A percentile compares a stretch with the other conserved stretches of the same genome.
These are phyloP conservation scores for Vultur gryphus DNA, from an alignment of 2,797 vertebrate genomes.

Conservation along the genomic window DNA sequence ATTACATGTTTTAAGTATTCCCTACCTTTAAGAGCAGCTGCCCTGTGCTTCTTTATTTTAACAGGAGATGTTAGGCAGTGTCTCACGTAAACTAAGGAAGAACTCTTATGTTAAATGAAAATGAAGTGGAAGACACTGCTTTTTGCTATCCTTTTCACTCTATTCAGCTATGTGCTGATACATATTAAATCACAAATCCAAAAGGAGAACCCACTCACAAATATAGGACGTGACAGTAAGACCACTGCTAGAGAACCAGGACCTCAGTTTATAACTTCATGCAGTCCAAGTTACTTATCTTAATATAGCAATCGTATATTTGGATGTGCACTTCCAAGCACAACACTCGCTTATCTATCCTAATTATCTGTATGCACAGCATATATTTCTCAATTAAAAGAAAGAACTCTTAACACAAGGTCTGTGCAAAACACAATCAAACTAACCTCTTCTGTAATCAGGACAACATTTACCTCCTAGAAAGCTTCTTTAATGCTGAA, in stretches of 20 bases:
- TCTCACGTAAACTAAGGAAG: neutral
- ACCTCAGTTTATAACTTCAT: neutral
- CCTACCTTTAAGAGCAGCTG: slow-evolving; percentile 15
- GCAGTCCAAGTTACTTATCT: neutral
- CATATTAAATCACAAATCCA: neutral
- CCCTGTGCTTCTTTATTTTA: neutral
- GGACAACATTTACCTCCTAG: slow-evolving; percentile 26
- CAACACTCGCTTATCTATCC: neutral
- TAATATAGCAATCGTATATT: neutral
- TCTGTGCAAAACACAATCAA: slow-evolving; percentile 30
- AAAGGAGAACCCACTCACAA: neutral
- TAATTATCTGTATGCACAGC: slow-evolving; percentile 10
- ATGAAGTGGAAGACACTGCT: neutral
- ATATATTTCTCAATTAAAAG: neutral
- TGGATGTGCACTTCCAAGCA: neutral
- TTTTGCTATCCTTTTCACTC: neutral
- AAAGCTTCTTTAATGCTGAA: slow-evolving; percentile 22
- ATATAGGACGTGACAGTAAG: neutral
- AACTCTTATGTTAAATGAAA: neutral
- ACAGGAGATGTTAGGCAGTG: neutral
- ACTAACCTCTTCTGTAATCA: slow-evolving; percentile 34
- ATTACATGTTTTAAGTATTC: slow-evolving; percentile 38
- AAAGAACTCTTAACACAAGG: neutral
- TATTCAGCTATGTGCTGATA: neutral
- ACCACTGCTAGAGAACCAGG: neutral